A percentile compares a stretch with the other conserved stretches of the same genome.
Conservation (phyloP, 2,113 vertebrate species). For the Mohoua ochrocephala region DNA sequence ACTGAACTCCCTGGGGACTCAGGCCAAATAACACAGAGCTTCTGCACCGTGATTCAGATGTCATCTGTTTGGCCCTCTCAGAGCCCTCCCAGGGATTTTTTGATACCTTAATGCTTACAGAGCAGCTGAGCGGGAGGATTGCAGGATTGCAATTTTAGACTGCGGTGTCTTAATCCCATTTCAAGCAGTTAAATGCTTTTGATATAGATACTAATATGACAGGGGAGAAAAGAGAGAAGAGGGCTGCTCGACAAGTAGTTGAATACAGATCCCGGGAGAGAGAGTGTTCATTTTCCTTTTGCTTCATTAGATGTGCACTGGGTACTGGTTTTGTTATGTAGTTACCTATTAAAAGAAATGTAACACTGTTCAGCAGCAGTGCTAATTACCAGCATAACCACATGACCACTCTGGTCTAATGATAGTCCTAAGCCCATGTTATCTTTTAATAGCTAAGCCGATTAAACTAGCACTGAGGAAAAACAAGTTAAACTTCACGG, state of each 20-base stretch:
- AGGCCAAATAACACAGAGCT: background rate
- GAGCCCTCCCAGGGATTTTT: background rate
- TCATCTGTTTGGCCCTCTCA: background rate
- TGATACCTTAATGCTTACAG: background rate
- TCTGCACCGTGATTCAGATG: background rate
- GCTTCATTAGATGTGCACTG: background rate
- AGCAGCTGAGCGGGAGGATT: background rate
- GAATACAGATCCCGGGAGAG: background rate
- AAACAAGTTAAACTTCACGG: conserved; percentile 5
- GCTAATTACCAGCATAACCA: conserved; percentile 22
- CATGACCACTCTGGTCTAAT: conserved; percentile 27
- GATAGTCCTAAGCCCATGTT: conserved; percentile 16
- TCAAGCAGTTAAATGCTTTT: background rate
- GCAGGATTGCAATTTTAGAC: background rate
- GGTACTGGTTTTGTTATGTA: background rate
- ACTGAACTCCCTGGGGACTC: background rate
- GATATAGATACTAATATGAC: background rate
- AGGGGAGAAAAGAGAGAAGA: background rate
- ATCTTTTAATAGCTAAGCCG: conserved; percentile 51
- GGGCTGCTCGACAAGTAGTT: background rate
- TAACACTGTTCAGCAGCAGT: background rate
- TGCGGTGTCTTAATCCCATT: background rate
- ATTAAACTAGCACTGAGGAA: conserved; percentile 33
- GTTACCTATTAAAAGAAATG: background rate
- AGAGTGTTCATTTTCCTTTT: background rate